Percentiles rank a stretch among this genome's conserved stretches.
These are phyloP conservation scores for Papilio demoleus DNA, from an alignment of 2,888 invertebrate species.

Conservation along the genomic window DNA sequence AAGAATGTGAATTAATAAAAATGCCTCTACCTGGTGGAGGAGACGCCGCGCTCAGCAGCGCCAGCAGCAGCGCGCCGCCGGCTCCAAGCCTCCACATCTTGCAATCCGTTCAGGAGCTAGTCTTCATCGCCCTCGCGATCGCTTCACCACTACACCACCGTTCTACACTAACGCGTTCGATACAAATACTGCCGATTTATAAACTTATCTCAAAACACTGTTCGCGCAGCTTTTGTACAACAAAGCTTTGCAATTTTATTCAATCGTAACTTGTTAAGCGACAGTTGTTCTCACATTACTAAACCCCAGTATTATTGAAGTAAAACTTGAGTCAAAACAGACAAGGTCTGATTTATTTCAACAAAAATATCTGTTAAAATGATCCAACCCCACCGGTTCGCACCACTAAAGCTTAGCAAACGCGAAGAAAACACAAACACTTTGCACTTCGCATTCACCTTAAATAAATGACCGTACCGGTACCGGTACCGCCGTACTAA, in stretches of 20 bases:
- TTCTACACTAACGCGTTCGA: too few relatives aligned
- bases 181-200: too few relatives aligned
- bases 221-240: not conserved
- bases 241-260: constrained; percentile 19
- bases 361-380: constrained; percentile 10
- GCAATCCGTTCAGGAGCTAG: not conserved
- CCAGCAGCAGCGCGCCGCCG: constrained; percentile 37
- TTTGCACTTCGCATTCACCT: not conserved
- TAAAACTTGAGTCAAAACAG: not conserved
- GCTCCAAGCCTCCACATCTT: constrained; percentile 23
- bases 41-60: constrained; percentile 35
- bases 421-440: constrained; percentile 13
- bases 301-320: not conserved
- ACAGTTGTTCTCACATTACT: constrained; percentile 7
- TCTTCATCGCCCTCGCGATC: not conserved
- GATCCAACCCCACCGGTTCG: constrained; percentile 10
- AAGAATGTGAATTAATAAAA: not conserved
- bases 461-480: not conserved
- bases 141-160: too few relatives aligned
- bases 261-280: not conserved
- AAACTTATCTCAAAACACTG: constrained; percentile 12
- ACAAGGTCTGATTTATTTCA: not conserved
- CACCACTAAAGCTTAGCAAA: not conserved
- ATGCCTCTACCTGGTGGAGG: constrained; percentile 25
- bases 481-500: not conserved